A percentile compares a stretch with the other conserved stretches of the same genome.
phyloP scores from a whole-genome alignment of 2,113 vertebrate genomes.

The Oreochromis niloticus region DNA sequence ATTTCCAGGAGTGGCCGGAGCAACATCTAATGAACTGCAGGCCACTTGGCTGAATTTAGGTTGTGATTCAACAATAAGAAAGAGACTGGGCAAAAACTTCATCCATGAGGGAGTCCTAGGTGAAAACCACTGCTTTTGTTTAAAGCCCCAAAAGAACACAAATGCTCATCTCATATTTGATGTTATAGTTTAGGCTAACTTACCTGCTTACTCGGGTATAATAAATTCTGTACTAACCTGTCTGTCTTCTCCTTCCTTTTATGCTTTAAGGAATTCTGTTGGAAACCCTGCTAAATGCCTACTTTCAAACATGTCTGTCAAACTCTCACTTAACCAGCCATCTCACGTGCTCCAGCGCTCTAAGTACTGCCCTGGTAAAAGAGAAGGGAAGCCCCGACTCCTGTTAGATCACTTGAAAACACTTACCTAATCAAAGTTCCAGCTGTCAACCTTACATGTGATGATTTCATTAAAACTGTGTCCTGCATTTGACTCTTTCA shows the following conservation, averaged over 20 bases:
- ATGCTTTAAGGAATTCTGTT: neutral
- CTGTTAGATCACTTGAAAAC: neutral
- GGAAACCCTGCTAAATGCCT: neutral
- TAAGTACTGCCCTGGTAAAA: neutral
- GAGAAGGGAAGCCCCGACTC: neutral
- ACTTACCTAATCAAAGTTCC: neutral
- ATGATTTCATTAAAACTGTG: neutral
- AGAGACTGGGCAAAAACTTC: accelerated
- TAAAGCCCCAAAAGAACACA: neutral
- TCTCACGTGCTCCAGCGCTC: neutral
- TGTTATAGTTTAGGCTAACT: neutral
- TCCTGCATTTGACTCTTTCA: neutral
- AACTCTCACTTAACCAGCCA: neutral
- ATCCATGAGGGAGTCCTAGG: neutral
- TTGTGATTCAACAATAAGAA: neutral
- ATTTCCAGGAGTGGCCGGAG: neutral
- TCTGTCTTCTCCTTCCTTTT: neutral
- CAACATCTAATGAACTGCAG: neutral
- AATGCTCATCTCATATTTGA: neutral
- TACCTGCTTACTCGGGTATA: neutral
- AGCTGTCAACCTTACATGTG: neutral
- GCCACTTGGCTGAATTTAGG: neutral
- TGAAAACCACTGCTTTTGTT: neutral
- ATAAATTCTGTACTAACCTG: neutral
- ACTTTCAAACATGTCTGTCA: neutral